Evolutionary conservation across 2,888 invertebrate species (phyloP), one percentile per base, ranked within the genome.

Genomic region (Lepas anatifera): DNA sequence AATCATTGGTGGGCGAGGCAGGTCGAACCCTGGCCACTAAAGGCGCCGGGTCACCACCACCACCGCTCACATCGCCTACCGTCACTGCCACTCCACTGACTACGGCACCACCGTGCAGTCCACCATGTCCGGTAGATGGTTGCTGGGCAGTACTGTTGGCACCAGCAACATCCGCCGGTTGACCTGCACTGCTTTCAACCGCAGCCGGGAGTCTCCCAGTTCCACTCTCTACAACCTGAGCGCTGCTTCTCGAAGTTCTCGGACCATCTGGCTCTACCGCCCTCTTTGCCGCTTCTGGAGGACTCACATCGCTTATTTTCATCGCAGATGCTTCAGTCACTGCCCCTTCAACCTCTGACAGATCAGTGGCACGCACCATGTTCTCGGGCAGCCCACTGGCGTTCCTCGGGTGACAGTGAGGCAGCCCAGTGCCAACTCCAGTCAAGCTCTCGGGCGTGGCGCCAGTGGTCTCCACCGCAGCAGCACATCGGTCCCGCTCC

Each of bases 241-340:
- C n/a, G n/a, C n/a, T n/a, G n/a, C n/a, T n/a, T n/a, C n/a, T n/a
- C n/a, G n/a, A n/a, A n/a, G n/a, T n/a, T n/a, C n/a, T n/a, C n/a
- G n/a, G n/a, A n/a, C n/a, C n/a, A n/a, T n/a, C n/a, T n/a, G n/a
- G n/a, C n/a, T n/a, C n/a, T n/a, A n/a, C n/a, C n/a, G n/a, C n/a
- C n/a, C n/a, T n/a, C n/a, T n/a, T n/a, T n/a, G n/a, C n/a, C n/a
- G n/a, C n/a, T n/a, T n/a, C n/a, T n/a, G n/a, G n/a, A n/a, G n/a
- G n/a, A n/a, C n/a, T n/a, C n/a, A n/a, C n/a, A n/a, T n/a, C n/a
- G n/a, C n/a, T n/a, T n/a, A n/a, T n/a, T n/a, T n/a, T n/a, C n/a
- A n/a, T n/a, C n/a, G n/a, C n/a, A n/a, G n/a, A n/a, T n/a, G n/a
- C 68, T 68, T 35, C 46, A 68, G 68, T 16, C 29, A 43, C 22